These are phyloP conservation scores for Eupeodes corollae DNA, from an alignment of 1,140 invertebrate genomes.

Conservation along the genomic window DNA sequence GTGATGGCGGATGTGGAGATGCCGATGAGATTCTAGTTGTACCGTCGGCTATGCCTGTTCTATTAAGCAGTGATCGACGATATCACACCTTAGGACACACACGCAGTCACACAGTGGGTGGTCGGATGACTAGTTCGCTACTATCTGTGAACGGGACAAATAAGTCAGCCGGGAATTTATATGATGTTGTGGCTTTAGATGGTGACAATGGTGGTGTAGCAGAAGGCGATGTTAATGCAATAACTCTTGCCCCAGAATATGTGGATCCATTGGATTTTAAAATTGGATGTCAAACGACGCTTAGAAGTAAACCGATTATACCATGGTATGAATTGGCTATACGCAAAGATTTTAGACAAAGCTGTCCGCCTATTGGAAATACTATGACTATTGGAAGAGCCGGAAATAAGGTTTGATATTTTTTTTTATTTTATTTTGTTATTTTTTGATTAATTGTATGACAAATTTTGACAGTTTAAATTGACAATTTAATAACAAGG, in stretches of 20 bases:
- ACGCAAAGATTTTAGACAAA: slow-evolving; percentile 49
- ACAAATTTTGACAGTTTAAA: too few species aligned
- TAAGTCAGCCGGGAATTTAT: slow-evolving; percentile 28
- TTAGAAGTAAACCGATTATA: slow-evolving; percentile 50
- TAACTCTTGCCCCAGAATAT: slow-evolving; percentile 31
- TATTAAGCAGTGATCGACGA: slow-evolving; percentile 26
- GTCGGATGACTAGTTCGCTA: slow-evolving; percentile 9
- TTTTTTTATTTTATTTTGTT: neutral
- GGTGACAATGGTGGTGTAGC: neutral
- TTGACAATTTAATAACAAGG: too few species aligned
- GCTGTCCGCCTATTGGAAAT: slow-evolving; percentile 45
- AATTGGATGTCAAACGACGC: slow-evolving; percentile 49
- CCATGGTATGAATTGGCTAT: slow-evolving; percentile 81
- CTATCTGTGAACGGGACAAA: slow-evolving; percentile 13
- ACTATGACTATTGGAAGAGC: slow-evolving; percentile 10
- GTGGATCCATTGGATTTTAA: slow-evolving; percentile 43
- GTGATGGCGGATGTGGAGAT: slow-evolving; percentile 6
- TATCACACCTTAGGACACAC: slow-evolving; percentile 34
- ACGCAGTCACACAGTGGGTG: slow-evolving; percentile 30
- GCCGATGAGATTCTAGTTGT: slow-evolving; percentile 30
- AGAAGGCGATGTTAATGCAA: slow-evolving; percentile 16
- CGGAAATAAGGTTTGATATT: slow-evolving; percentile 18
- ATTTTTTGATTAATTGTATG: neutral
- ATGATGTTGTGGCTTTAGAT: slow-evolving; percentile 9
- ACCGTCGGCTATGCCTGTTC: slow-evolving; percentile 31